A percentile compares a stretch with the other conserved stretches of the same genome.
phyloP scores from a whole-genome alignment of 2,888 invertebrate species.

The Gisinianus flammeolus region DNA sequence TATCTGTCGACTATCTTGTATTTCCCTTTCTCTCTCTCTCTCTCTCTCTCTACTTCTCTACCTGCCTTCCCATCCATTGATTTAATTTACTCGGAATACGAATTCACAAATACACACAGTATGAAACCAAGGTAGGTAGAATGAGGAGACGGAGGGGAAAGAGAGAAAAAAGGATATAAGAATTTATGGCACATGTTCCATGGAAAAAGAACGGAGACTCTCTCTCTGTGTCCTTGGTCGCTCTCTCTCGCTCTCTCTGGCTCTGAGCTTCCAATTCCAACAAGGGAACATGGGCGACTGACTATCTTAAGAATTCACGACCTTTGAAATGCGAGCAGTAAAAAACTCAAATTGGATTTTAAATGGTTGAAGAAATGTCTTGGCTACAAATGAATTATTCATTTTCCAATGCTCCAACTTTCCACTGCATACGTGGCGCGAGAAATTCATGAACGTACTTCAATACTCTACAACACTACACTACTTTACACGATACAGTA shows the following conservation, averaged over 20 bases:
- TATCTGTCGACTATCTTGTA: background rate
- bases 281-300: too few relatives aligned
- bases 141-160: background rate
- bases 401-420: background rate
- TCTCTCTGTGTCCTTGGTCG: background rate
- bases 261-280: too few relatives aligned
- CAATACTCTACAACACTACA: too few relatives aligned
- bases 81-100: conserved; percentile 5
- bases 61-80: conserved; percentile 4
- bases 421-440: too few relatives aligned
- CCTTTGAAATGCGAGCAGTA: conserved; percentile 17
- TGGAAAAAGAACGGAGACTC: background rate
- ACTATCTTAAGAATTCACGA: conserved; percentile 33
- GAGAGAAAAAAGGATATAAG: background rate
- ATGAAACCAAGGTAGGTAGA: background rate
- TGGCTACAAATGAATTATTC: conserved; percentile 23
- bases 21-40: background rate
- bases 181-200: conserved; percentile 18
- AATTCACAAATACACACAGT: background rate
- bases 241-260: background rate
- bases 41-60: background rate
- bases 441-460: too few relatives aligned
- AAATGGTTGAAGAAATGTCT: conserved; percentile 30
- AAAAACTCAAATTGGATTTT: conserved; percentile 38
- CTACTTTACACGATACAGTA: too few relatives aligned